phyloP scores from a whole-genome alignment of 2,888 invertebrate genomes.

The Stratiomys singularior region DNA sequence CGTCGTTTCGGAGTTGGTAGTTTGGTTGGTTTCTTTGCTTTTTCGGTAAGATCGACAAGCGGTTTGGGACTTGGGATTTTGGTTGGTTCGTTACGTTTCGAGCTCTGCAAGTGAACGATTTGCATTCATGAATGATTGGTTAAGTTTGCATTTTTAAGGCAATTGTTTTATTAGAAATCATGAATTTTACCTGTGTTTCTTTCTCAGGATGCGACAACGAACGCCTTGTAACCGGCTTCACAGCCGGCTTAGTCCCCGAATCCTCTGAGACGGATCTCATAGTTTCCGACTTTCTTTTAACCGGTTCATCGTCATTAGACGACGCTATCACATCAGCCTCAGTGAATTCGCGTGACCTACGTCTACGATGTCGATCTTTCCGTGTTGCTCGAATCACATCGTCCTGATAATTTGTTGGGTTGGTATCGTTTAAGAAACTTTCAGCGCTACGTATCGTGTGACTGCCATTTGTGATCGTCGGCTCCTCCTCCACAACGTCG shows the following conservation, averaged over 20 bases:
- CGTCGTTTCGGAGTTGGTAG: slow-evolving; percentile 60
- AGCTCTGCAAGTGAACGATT: slow-evolving; percentile 46
- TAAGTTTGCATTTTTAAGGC: neutral
- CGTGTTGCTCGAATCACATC: slow-evolving; percentile 50
- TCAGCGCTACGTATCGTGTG: slow-evolving; percentile 51
- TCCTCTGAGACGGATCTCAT: slow-evolving; percentile 65
- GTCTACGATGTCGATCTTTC: slow-evolving; percentile 53
- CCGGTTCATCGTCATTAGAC: slow-evolving; percentile 50
- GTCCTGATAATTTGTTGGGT: slow-evolving; percentile 53
- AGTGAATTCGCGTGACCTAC: slow-evolving; percentile 51
- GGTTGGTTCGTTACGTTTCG: slow-evolving; percentile 59
- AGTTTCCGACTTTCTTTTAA: slow-evolving; percentile 61
- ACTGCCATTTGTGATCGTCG: neutral
- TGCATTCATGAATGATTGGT: neutral
- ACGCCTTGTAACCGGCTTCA: slow-evolving; percentile 62
- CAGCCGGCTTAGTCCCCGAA: slow-evolving; percentile 59
- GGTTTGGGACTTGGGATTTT: slow-evolving; percentile 64
- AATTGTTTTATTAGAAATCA: neutral
- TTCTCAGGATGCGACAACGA: slow-evolving; percentile 65
- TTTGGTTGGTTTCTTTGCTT: slow-evolving; percentile 58
- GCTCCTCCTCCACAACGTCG: slow-evolving; percentile 58
- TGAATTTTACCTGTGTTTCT: slow-evolving; percentile 58
- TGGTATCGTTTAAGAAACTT: slow-evolving; percentile 50
- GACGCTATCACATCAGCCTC: slow-evolving; percentile 49
- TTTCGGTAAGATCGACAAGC: slow-evolving; percentile 61